Evolutionary conservation across 2,888 invertebrate genomes (phyloP), one percentile per base, ranked within the genome.

Genomic region (Bhutanitis thaidina): DNA sequence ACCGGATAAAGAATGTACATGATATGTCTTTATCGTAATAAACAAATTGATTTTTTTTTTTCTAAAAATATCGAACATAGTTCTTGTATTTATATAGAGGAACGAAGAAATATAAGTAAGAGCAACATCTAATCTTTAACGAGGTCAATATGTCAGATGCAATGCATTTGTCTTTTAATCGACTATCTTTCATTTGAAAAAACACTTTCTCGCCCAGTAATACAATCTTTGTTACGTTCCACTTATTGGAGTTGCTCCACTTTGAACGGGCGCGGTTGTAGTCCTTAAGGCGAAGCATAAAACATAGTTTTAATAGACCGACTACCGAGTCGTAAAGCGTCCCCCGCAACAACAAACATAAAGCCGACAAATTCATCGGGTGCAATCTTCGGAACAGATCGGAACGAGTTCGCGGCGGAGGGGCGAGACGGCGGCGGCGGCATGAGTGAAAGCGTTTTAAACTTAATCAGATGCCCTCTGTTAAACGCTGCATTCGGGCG

Each of bases 371-470:
- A 54, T 55, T 54, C 53, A 58, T 56, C 52, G 56, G 53, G 50
- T 56, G 58, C 59, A 55, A 56, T 56, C 58, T 59, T 56, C 59
- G 50, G 43, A 55, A 50, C 57, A 55, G 59, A 63, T 68, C 62
- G 61, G 63, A 70, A 63, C 69, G 58, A 74, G 67, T 75, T 74
- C 67, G 65, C 74, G 67, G 65, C 51, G 54, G 13, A 9, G 29
- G 15, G 41, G 20, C 9, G 57, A 54, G 60, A 41, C 40, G 40
- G 60, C 56, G 60, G 62, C 27, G 43, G 59, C 58, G 61, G 45
- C 41, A 30, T 12, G 62, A 77, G 83, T 85, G 86, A 86, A 86
- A 86, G 85, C 81, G 83, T 80, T 81, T 79, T 69, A 74, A 80
- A 80, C 77, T 74, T 69, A 73, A 78, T 76, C 71, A 72, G 63